Evolutionary conservation across 2,888 invertebrate genomes (phyloP).

Genomic region (Trilocha varians): DNA sequence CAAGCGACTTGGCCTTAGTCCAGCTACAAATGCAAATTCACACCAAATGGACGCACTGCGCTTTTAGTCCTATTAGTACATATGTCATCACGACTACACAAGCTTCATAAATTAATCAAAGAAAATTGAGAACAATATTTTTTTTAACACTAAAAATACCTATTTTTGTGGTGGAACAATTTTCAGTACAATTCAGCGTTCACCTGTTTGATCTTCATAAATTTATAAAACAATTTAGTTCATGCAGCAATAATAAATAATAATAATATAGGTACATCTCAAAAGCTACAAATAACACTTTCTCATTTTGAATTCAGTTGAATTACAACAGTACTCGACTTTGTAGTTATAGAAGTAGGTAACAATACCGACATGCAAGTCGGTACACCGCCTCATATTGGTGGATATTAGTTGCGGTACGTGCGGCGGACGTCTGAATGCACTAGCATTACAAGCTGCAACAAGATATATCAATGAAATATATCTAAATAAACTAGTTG

Average conservation of each 20-base stretch:
- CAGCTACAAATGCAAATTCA: slow-evolving; percentile 55
- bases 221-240: too few relatives aligned
- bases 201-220: too few relatives aligned
- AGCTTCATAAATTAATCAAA: not conserved
- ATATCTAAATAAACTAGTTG: too few relatives aligned
- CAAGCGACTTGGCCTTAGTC: slow-evolving; percentile 43
- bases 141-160: too few relatives aligned
- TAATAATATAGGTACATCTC: too few relatives aligned
- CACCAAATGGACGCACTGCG: slow-evolving; percentile 39
- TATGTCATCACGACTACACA: slow-evolving; percentile 26
- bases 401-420: not conserved
- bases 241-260: too few relatives aligned
- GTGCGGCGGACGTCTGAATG: not conserved
- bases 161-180: too few relatives aligned
- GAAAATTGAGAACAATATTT: too few relatives aligned
- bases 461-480: not conserved
- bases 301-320: too few relatives aligned
- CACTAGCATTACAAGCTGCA: not conserved
- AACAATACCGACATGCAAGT: not conserved
- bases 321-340: slow-evolving; percentile 13
- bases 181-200: too few relatives aligned
- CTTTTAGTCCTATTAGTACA: slow-evolving; percentile 43
- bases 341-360: slow-evolving; percentile 8
- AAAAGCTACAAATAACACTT: too few relatives aligned
- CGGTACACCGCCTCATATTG: not conserved